Evolutionary conservation across 1,140 invertebrate genomes (phyloP).

Genomic region (Muscidifurax raptorellus): DNA sequence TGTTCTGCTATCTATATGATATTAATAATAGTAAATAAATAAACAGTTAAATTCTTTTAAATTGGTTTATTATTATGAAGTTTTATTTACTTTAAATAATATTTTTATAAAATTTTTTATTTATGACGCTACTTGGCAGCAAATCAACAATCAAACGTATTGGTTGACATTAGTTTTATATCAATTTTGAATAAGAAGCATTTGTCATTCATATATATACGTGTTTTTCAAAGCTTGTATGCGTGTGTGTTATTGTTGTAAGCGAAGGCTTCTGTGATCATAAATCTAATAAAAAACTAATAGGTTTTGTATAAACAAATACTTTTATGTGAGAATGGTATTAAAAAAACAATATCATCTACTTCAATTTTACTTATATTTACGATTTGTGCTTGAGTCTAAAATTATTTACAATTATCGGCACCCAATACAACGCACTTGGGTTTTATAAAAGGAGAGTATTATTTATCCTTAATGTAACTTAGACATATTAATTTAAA

Average conservation of each 20-base stretch:
- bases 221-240: no score
- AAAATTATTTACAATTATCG: not conserved
- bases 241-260: no score
- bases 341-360: not conserved
- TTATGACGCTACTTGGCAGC: not conserved
- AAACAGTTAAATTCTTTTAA: not conserved
- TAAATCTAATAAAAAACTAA: no score
- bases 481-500: not conserved
- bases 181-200: not conserved
- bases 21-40: no score
- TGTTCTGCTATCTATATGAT: no score
- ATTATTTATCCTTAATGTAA: not conserved
- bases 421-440: not conserved
- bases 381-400: not conserved
- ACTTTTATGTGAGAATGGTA: not conserved
- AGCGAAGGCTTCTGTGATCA: no score
- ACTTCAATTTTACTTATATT: not conserved
- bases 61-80: not conserved
- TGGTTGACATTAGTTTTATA: not conserved
- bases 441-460: not conserved
- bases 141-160: not conserved
- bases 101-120: not conserved
- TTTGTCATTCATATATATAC: no score
- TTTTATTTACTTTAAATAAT: not conserved
- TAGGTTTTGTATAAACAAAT: not conserved